Evolutionary conservation across 2,113 vertebrate species (phyloP).

Genomic region (Lagenorhynchus albirostris): DNA sequence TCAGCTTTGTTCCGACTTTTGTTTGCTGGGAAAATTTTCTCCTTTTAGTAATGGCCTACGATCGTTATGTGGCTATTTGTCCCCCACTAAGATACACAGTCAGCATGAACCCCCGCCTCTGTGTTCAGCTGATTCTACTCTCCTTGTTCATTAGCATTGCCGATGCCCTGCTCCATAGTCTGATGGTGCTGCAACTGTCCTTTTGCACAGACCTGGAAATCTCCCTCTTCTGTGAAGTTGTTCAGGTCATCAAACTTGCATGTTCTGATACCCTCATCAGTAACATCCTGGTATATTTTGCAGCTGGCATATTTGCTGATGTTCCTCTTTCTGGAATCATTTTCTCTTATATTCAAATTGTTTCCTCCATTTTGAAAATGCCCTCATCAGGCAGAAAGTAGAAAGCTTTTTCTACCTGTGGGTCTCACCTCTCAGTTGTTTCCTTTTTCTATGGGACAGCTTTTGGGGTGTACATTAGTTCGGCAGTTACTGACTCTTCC

Average conservation of each 20-base stretch:
- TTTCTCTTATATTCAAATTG: background rate
- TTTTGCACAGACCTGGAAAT: background rate
- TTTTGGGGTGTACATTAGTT: slow-evolving; percentile 26
- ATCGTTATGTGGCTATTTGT: slow-evolving; percentile 2
- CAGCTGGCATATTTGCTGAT: background rate
- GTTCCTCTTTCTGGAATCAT: background rate
- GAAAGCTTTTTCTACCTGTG: background rate
- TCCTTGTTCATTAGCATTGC: background rate
- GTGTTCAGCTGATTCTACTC: background rate
- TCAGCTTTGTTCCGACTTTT: background rate
- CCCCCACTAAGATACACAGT: background rate
- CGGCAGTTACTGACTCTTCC: background rate
- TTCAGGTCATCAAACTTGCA: background rate
- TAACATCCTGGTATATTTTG: background rate
- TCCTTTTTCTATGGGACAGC: slow-evolving; percentile 35
- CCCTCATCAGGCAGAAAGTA: background rate
- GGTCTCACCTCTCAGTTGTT: background rate
- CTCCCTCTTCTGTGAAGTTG: slow-evolving; percentile 32
- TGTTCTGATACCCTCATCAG: background rate
- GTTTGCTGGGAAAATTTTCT: background rate
- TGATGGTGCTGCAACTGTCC: background rate
- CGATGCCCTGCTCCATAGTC: background rate
- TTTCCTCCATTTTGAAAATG: background rate
- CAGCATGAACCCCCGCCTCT: background rate
- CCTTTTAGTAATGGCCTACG: slow-evolving; percentile 24